Evolutionary conservation across 2,888 invertebrate species (phyloP), one percentile per base, ranked within the genome.

Genomic region (Aricia artaxerxes): DNA sequence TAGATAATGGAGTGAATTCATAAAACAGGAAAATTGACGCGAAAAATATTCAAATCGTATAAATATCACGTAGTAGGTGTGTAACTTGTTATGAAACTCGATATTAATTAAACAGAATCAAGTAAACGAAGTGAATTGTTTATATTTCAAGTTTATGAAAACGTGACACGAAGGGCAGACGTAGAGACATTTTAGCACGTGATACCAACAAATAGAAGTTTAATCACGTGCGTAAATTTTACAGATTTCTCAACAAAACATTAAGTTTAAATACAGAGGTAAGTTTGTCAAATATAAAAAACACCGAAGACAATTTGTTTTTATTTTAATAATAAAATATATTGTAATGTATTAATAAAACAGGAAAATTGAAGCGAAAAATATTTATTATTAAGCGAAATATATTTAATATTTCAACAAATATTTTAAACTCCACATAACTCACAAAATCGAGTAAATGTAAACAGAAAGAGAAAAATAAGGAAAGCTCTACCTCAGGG

Each of bases 61-160:
- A 35, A 72, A 49, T 53, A 35, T 78, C 79, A 79, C 79, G 79
- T 79, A 64, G 61, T 79, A 64, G 61, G 44, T 31, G n/a, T 35
- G 73, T 44, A 72, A 31, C 13, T 69, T 69, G 69, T 38, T 38
- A 69, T 69, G 35, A 38, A 69, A 69, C 35, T 38, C 53, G 16
- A 57, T 35, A 53, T 31, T 13, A 57, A 76, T 35, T 53, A 57
- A 53, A 76, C 31, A 76, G 57, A 35, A 57, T 76, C 24, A 57
- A 53, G 31, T 53, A 53, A 53, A 73, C 16, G 40, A 40, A 24
- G 16, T 40, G 16, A 44, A 44, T n/a, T 44, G 44, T 73, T 24
- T 24, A 24, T 24, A 24, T 24, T 24, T 44, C 44, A 76, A 35
- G 35, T 76, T 76, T 53, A 35, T 35, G 35, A 6, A 31, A 76